These are phyloP conservation scores for Coptotermes formosanus DNA, from an alignment of 1,140 invertebrate species.

Conservation along the genomic window DNA sequence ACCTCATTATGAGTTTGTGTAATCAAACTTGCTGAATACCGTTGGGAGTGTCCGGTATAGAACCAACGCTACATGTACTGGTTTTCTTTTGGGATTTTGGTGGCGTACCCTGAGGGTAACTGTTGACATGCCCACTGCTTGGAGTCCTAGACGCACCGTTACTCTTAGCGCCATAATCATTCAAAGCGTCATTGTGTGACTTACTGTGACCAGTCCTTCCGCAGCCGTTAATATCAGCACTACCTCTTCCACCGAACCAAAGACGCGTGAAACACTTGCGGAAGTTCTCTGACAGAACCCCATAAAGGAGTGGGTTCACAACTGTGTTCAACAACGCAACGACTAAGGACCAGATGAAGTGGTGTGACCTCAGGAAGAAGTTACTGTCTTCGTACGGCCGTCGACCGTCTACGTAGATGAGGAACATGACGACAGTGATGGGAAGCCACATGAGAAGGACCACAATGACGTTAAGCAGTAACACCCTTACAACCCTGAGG, in stretches of 20 bases:
- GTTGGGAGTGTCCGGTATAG: neutral
- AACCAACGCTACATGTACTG: constrained; percentile 17
- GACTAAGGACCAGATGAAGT: constrained; percentile 58
- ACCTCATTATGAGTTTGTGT: neutral
- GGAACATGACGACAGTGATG: constrained; percentile 55
- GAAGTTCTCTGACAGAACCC: constrained; percentile 75
- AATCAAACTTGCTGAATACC: constrained; percentile 14
- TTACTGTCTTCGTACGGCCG: constrained; percentile 50
- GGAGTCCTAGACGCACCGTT: constrained; percentile 11
- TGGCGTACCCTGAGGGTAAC: neutral
- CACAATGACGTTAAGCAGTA: constrained; percentile 57
- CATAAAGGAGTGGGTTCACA: constrained; percentile 77
- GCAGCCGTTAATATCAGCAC: neutral
- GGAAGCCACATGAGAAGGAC: constrained; percentile 62
- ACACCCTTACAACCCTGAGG: constrained; percentile 54
- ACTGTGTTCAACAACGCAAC: constrained; percentile 68
- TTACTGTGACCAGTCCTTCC: neutral
- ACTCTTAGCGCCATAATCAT: neutral
- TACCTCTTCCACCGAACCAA: constrained; percentile 39
- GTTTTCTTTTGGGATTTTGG: constrained; percentile 14
- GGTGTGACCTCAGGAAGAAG: constrained; percentile 52
- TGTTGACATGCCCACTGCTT: constrained; percentile 23
- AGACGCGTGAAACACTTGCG: constrained; percentile 54
- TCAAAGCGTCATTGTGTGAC: neutral
- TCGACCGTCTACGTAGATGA: constrained; percentile 58